Evolutionary conservation across 2,797 vertebrate genomes (phyloP).

Genomic region (Ptychobarbus kaznakovi): DNA sequence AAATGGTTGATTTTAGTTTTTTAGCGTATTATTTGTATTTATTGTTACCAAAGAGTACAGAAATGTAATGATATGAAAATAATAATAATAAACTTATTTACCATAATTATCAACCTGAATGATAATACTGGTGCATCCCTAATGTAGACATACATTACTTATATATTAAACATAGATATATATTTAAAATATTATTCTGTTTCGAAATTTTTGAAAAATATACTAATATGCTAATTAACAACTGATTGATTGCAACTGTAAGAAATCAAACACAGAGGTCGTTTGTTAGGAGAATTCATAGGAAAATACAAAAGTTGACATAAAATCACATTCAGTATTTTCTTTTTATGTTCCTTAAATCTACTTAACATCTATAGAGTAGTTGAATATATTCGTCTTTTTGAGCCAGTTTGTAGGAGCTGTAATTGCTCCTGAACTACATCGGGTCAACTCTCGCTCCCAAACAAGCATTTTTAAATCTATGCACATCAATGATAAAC

Average conservation of each 20-base stretch:
- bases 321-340: background rate
- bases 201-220: conserved; percentile 18
- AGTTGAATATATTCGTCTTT: background rate
- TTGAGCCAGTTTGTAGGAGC: background rate
- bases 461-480: conserved; percentile 8
- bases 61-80: background rate
- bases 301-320: background rate
- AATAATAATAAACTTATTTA: background rate
- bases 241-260: background rate
- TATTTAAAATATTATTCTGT: background rate
- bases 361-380: background rate
- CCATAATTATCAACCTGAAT: background rate
- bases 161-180: background rate
- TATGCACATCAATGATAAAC: background rate
- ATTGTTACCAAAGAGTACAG: background rate
- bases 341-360: background rate
- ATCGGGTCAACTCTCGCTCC: background rate
- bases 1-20: background rate
- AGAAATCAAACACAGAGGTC: background rate
- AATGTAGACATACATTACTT: background rate
- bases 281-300: background rate
- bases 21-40: background rate
- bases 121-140: background rate
- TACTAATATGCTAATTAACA: background rate
- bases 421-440: background rate